Conservation (phyloP, 2,797 vertebrate genomes). For the Setipinna tenuifilis region DNA sequence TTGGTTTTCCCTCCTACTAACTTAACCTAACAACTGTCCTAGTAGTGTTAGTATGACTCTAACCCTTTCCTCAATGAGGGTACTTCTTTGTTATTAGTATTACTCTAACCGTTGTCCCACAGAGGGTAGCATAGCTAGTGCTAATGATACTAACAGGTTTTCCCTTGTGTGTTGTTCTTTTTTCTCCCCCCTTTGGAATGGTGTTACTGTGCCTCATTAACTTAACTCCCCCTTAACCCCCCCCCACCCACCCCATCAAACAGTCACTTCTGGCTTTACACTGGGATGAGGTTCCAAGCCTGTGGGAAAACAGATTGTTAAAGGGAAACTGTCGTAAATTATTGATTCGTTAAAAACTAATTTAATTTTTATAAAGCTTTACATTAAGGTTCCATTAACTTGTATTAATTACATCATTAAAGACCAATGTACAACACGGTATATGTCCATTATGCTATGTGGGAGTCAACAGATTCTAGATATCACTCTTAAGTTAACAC, state of each 20-base stretch:
- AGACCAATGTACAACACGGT: no score
- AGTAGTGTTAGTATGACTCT: background rate
- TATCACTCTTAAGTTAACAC: no score
- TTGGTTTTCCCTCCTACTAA: background rate
- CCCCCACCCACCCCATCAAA: background rate
- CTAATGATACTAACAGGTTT: background rate
- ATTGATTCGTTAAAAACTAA: background rate
- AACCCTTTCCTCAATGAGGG: no score
- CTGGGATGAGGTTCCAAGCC: background rate
- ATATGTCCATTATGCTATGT: no score
- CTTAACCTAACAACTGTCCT: no score
- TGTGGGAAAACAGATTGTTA: background rate
- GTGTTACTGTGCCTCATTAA: background rate
- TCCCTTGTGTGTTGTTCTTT: background rate
- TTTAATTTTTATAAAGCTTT: background rate
- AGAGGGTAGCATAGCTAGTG: background rate
- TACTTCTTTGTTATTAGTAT: background rate
- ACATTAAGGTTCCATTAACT: background rate
- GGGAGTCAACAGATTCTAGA: no score
- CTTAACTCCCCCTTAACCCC: background rate
- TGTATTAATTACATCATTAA: no score
- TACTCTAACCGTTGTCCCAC: background rate
- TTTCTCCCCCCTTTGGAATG: background rate
- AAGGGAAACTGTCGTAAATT: background rate
- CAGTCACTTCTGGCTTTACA: background rate